These are phyloP conservation scores for Tachysurus fulvidraco DNA, from an alignment of 2,113 vertebrate species.

Conservation along the genomic window DNA sequence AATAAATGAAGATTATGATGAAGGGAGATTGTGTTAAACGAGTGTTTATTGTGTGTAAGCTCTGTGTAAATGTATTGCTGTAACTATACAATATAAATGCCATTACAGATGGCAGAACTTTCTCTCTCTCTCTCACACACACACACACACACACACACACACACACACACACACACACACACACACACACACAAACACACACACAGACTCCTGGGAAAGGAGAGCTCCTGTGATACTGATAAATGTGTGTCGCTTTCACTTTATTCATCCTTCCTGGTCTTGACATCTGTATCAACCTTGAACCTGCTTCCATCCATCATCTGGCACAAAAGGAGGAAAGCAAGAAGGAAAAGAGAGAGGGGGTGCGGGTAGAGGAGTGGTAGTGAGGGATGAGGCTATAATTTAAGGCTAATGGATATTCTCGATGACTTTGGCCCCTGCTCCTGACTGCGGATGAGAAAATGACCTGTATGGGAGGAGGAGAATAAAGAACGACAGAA, in stretches of 20 bases:
- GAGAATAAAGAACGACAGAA: not conserved
- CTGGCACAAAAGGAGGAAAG: conserved; percentile 13
- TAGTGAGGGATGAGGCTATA: conserved; percentile 41
- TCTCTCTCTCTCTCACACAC: too few relatives aligned
- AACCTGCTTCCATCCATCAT: conserved; percentile 43
- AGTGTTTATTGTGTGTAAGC: not conserved
- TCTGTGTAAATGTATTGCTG: not conserved
- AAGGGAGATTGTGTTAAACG: too few relatives aligned
- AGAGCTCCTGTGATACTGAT: conserved; percentile 34
- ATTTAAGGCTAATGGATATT: conserved; percentile 54
- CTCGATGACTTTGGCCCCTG: conserved; percentile 49
- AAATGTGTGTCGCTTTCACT: conserved; percentile 37
- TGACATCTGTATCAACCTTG: conserved; percentile 55
- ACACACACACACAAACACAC: not conserved
- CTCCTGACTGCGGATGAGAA: conserved; percentile 38
- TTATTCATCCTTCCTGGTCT: conserved; percentile 37
- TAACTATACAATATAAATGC: not conserved
- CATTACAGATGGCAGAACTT: not conserved
- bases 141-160: not conserved
- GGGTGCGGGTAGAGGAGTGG: not conserved
- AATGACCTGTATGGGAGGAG: conserved; percentile 17
- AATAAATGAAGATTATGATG: too few relatives aligned
- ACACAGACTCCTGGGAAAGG: conserved; percentile 7
- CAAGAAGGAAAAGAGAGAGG: not conserved
- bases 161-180: not conserved